phyloP scores from a whole-genome alignment of 2,113 vertebrate genomes.

The Ahaetulla prasina region DNA sequence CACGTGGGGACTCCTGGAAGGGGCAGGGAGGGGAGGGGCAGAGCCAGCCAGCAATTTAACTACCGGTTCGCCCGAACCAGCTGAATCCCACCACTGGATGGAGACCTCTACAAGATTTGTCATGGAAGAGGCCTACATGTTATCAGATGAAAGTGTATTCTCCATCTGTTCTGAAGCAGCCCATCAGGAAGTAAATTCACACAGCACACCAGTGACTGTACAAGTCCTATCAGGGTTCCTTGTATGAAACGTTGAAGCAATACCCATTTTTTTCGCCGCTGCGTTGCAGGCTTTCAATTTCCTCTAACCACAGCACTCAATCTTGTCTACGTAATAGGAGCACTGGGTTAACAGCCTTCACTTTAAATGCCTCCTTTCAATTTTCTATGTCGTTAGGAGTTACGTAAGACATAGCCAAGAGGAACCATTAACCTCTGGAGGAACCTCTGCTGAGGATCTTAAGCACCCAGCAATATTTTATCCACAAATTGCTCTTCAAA shows the following conservation, averaged over 20 bases:
- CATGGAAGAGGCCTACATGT: not conserved
- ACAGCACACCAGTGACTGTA: not conserved
- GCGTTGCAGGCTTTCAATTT: rapidly evolving
- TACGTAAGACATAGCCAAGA: conserved; percentile 29
- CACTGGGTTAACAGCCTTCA: not conserved
- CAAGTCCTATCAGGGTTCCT: not conserved
- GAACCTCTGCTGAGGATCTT: conserved; percentile 33
- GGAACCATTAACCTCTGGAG: conserved; percentile 45
- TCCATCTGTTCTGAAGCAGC: not conserved
- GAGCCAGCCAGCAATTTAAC: too few relatives aligned
- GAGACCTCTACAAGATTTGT: not conserved
- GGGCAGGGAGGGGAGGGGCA: too few relatives aligned
- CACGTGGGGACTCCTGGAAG: too few relatives aligned
- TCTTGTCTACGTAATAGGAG: not conserved
- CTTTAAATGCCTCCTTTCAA: conserved; percentile 9
- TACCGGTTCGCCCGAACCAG: too few relatives aligned
- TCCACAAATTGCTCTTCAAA: conserved; percentile 21
- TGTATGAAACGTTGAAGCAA: not conserved
- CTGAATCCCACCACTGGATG: too few relatives aligned
- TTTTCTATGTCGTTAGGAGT: conserved; percentile 7
- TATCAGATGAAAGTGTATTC: not conserved
- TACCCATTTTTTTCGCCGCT: not conserved
- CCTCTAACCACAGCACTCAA: not conserved
- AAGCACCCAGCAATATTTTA: conserved; percentile 6
- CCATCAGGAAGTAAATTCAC: not conserved